A percentile compares a stretch with the other conserved stretches of the same genome.
phyloP scores from a whole-genome alignment of 2,797 vertebrate species.

The Numenius phaeopus region DNA sequence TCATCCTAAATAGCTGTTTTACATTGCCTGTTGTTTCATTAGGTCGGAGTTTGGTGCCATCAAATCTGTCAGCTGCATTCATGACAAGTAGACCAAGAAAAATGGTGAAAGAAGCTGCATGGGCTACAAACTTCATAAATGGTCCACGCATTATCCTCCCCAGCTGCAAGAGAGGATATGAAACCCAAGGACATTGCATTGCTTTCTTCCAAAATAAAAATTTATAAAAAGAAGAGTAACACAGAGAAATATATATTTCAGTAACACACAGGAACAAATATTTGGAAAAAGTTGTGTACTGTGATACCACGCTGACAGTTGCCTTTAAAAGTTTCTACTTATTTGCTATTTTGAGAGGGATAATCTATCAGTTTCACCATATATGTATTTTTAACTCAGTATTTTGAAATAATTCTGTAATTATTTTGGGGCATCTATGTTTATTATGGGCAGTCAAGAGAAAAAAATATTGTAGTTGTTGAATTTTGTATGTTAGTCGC shows the following conservation, averaged over 20 bases:
- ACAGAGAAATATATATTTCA: not conserved
- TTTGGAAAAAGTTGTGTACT: not conserved
- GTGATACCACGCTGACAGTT: not conserved
- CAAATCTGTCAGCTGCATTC: slow-evolving; percentile 97
- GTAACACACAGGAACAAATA: not conserved
- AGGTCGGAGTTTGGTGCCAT: slow-evolving; percentile 89
- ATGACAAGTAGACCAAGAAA: slow-evolving; percentile 96
- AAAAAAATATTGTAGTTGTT: not conserved
- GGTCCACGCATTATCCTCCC: slow-evolving; percentile 95
- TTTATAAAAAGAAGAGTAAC: not conserved
- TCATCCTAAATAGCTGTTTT: slow-evolving; percentile 93
- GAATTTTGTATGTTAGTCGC: not conserved
- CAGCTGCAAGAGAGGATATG: slow-evolving; percentile 82
- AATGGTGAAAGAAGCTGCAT: slow-evolving; percentile 96
- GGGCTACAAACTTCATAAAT: slow-evolving; percentile 99
- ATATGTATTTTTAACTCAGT: not conserved
- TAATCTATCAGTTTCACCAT: not conserved
- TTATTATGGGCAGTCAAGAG: not conserved
- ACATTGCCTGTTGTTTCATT: slow-evolving; percentile 93
- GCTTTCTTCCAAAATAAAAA: not conserved
- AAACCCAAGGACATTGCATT: slow-evolving; percentile 32
- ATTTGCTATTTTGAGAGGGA: not conserved
- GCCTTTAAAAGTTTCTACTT: not conserved
- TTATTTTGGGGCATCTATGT: not conserved
- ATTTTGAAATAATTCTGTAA: not conserved